Base-by-base conservation (phyloP, 2,888 invertebrate genomes). In the Agrilus cyanescens region DNA sequence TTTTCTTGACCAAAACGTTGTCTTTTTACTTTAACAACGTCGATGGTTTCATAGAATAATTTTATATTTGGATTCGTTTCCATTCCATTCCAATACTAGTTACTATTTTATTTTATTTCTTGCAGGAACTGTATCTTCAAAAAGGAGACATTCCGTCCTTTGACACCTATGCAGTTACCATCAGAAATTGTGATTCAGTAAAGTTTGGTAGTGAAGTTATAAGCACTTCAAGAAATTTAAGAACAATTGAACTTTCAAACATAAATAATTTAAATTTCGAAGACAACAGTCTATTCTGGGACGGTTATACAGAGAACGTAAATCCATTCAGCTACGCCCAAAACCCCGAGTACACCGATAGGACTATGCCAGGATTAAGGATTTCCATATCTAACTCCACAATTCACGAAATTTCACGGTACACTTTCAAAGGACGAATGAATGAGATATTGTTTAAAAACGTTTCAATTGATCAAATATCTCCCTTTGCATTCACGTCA, bases 401-500 rank as follows among this genome's bases (percentile, higher is more conserved):
- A 43, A 63, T 74, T 34, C 62, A 65, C 12, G 55, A 61, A 32
- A 60, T 75, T 41, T 69, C 71, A 4, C 68, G 70, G 42, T 69
- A 71, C 51, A 75, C 81, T 29, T 78, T 87, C 56, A 77, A 77
- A 57, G 87, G 87, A 4, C 75, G 79, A 48, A 74, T 85, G 46
- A 78, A 80, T 55, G 76, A 78, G 52, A 76, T 87, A 49, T 64
- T 68, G 42, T 76, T 88, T 46, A 72, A 73, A 43, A 69, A 75
- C 50, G 77, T 79, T 38, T 69, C 63, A 45, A 73, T 88, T 43
- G 72, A 72, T 16, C 69, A 69, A 42, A 69, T 86, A 44, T 73
- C 72, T 53, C 76, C 85, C 1, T 85, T 82, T 61, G 82, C 85
- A 0, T 83, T 88, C 59, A 80, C 82, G 46, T 83, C 82, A 60